These are phyloP conservation scores for Lucinisca nassula DNA, from an alignment of 2,888 invertebrate species.

Conservation along the genomic window DNA sequence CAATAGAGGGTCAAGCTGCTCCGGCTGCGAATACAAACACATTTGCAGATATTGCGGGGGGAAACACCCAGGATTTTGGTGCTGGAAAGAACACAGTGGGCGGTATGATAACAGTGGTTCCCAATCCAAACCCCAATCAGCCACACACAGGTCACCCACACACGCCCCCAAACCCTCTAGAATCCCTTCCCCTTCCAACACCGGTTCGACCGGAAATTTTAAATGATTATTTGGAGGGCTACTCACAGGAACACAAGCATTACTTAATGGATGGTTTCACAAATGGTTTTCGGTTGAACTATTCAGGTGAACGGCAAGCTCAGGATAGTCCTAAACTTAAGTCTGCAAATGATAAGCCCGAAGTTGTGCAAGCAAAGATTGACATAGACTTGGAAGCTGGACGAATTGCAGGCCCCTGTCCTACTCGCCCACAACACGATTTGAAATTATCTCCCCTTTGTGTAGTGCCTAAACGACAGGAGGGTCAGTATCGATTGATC, in stretches of 20 bases:
- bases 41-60: neutral
- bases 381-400: conserved; percentile 3
- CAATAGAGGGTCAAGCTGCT: neutral
- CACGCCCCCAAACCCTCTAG: too few relatives aligned
- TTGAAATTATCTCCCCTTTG: conserved; percentile 31
- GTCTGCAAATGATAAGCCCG: neutral
- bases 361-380: neutral
- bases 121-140: neutral
- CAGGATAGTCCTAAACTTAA: neutral
- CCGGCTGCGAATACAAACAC: neutral
- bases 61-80: neutral
- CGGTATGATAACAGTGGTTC: neutral
- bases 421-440: neutral
- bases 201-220: too few relatives aligned
- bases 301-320: neutral
- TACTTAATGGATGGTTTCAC: neutral
- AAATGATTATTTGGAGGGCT: neutral
- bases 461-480: too few relatives aligned
- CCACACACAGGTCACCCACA: too few relatives aligned
- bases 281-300: neutral
- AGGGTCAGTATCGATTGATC: conserved; percentile 37
- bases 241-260: neutral
- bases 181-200: too few relatives aligned
- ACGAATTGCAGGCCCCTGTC: conserved; percentile 27
- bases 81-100: neutral